phyloP scores from a whole-genome alignment of 2,113 vertebrate genomes.

The Glaucidium brasilianum region DNA sequence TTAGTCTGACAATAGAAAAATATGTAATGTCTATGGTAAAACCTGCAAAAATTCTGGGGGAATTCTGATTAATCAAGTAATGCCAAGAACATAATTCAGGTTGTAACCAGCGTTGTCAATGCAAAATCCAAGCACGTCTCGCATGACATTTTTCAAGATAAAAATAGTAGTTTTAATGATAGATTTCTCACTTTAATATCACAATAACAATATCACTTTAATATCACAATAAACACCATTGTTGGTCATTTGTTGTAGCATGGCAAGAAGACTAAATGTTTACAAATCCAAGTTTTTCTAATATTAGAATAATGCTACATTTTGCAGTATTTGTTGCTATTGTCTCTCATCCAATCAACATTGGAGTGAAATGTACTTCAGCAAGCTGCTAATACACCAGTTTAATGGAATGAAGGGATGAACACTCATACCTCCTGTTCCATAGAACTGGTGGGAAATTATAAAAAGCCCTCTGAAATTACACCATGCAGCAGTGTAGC shows the following conservation, averaged over 20 bases:
- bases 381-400: neutral
- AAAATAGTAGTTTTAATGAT: neutral
- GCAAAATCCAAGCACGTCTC: neutral
- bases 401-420: neutral
- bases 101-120: neutral
- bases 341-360: neutral
- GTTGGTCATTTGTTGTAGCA: neutral
- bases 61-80: neutral
- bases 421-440: neutral
- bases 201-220: no score
- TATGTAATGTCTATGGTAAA: neutral
- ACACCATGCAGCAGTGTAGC: neutral
- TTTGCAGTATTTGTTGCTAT: neutral
- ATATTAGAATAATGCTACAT: neutral
- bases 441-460: neutral
- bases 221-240: neutral
- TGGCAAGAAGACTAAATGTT: neutral
- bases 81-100: neutral
- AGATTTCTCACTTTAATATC: neutral
- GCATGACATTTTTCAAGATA: neutral
- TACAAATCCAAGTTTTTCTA: neutral
- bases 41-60: neutral
- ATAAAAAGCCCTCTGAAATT: neutral
- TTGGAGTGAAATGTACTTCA: neutral
- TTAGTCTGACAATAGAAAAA: neutral